These are phyloP conservation scores for Lepus townsendii DNA, from an alignment of 2,797 vertebrate genomes.

Conservation along the genomic window DNA sequence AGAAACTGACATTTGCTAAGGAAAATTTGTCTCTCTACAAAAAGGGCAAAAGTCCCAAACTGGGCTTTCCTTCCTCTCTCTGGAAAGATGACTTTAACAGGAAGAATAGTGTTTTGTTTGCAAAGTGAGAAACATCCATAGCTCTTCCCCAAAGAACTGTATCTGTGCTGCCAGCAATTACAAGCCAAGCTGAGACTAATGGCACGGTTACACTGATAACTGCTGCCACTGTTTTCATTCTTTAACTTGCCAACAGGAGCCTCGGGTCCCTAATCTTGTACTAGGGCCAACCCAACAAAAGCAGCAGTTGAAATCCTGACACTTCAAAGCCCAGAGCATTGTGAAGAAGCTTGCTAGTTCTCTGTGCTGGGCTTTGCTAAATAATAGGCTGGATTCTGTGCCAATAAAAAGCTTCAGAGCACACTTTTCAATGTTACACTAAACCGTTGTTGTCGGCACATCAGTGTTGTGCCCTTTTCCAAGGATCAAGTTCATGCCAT, in stretches of 20 bases:
- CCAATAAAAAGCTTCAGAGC: not conserved
- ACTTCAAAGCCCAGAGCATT: conserved; percentile 60
- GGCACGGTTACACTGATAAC: conserved; percentile 49
- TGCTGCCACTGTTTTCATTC: conserved; percentile 55
- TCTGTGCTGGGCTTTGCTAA: conserved; percentile 61
- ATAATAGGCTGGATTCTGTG: not conserved
- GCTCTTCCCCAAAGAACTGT: conserved; percentile 30
- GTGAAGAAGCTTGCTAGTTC: conserved; percentile 21
- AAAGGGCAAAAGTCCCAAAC: not conserved
- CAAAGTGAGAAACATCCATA: conserved; percentile 43
- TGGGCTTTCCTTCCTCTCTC: conserved; percentile 21
- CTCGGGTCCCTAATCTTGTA: conserved; percentile 68
- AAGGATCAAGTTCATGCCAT: conserved; percentile 50
- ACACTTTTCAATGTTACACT: not conserved
- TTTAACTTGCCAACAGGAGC: conserved; percentile 52
- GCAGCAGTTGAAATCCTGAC: conserved; percentile 36
- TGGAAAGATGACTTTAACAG: conserved; percentile 3
- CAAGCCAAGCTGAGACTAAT: conserved; percentile 34
- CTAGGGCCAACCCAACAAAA: not conserved
- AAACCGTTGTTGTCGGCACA: not conserved
- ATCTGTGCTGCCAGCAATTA: conserved; percentile 74
- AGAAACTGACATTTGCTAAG: conserved; percentile 7
- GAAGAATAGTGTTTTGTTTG: conserved; percentile 69
- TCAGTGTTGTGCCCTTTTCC: conserved; percentile 18
- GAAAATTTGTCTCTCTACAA: not conserved